Evolutionary conservation across 2,113 vertebrate species (phyloP).

Genomic region (Elanus axillaris): DNA sequence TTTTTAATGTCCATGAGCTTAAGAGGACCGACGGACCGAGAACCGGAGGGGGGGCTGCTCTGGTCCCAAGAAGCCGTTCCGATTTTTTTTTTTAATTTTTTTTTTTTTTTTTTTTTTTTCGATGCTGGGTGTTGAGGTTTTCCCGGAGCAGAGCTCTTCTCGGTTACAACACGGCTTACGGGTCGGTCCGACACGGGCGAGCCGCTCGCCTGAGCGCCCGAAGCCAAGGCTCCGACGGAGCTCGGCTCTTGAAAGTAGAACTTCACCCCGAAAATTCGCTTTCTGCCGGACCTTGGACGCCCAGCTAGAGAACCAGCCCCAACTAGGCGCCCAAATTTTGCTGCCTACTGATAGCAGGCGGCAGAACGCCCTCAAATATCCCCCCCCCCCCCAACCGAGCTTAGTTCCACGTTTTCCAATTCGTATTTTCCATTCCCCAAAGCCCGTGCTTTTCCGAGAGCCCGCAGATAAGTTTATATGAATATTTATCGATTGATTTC

Average conservation of each 20-base stretch:
- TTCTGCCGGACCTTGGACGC: background rate
- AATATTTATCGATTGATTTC: constrained; percentile 85
- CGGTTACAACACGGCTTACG: background rate
- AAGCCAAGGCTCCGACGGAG: accelerated
- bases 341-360: background rate
- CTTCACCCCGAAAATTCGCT: background rate
- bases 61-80: background rate
- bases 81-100: background rate
- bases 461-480: constrained; percentile 67
- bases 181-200: background rate
- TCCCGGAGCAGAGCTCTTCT: background rate
- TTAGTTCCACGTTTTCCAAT: background rate
- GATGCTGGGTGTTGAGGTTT: background rate
- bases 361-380: background rate
- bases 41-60: background rate
- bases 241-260: background rate
- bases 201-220: background rate
- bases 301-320: background rate
- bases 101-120: no score
- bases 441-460: constrained; percentile 18
- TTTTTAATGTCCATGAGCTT: background rate
- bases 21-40: background rate
- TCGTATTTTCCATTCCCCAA: constrained; percentile 33
- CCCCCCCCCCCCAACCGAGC: background rate
- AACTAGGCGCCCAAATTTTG: background rate